A percentile compares a stretch with the other conserved stretches of the same genome.
phyloP scores from a whole-genome alignment of 1,140 invertebrate species.

The Megalopta genalis region DNA sequence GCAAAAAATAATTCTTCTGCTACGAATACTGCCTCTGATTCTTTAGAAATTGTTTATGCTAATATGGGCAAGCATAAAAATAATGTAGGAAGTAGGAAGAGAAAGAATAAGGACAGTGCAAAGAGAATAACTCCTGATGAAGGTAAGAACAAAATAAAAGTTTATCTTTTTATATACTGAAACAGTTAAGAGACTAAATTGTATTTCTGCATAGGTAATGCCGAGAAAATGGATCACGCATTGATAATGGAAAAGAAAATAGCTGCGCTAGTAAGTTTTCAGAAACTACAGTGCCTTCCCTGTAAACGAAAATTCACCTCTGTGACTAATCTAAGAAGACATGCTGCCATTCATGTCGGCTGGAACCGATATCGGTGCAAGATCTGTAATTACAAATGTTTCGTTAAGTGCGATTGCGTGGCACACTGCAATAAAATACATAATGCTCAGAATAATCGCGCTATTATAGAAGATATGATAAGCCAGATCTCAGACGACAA shows the following conservation, averaged over 20 bases:
- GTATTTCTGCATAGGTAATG: neutral
- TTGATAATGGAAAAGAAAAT: conserved; percentile 55
- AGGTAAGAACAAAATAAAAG: conserved; percentile 8
- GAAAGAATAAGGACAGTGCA: conserved; percentile 12
- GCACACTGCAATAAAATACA: conserved; percentile 74
- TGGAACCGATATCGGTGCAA: conserved; percentile 77
- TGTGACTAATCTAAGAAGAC: conserved; percentile 69
- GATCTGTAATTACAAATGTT: conserved; percentile 75
- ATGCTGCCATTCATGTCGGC: conserved; percentile 77
- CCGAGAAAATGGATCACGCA: conserved; percentile 16
- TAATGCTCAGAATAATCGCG: conserved; percentile 65
- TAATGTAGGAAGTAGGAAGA: conserved; percentile 42
- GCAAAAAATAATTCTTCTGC: neutral
- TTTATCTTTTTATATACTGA: neutral
- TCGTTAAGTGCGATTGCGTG: conserved; percentile 72
- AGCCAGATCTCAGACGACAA: conserved; percentile 64
- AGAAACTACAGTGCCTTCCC: conserved; percentile 70
- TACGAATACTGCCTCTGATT: conserved; percentile 27
- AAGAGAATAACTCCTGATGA: neutral
- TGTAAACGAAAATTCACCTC: conserved; percentile 73
- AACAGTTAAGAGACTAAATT: neutral
- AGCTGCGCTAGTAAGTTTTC: conserved; percentile 56
- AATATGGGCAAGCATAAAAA: conserved; percentile 44
- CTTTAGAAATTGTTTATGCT: conserved; percentile 57
- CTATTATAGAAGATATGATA: conserved; percentile 63